Base-by-base conservation (phyloP, 2,888 invertebrate genomes). In the Drosophila demipolita region DNA sequence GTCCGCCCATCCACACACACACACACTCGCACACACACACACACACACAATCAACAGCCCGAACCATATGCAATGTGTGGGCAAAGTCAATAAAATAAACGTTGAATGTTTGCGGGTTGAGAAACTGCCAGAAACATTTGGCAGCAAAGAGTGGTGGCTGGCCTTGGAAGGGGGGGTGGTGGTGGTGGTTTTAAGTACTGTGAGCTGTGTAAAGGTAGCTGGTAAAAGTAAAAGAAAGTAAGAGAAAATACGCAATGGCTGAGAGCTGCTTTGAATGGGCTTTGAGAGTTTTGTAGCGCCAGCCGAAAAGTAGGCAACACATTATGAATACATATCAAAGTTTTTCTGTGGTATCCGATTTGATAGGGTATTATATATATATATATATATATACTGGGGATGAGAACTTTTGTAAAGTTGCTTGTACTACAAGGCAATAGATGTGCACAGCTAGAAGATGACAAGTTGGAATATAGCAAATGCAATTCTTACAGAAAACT, bases 51-150 rank as follows among this genome's bases (percentile, higher is more conserved):
- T 74, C 76, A 83, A 53, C 35, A 57, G 53, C 52, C 36, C 49
- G 40, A 33, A 67, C 57, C 69, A 82, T 79, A 79, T 76, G 80
- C 73, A 82, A 75, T 75, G 73, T 75, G 73, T 75, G 70, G 66
- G 63, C 61, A 81, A 87, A 87, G 87, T 87, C 89, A 87, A 87
- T 87, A 87, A 89, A 89, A 89, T 87, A 87, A 85, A 80, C 87
- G 87, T 78, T 87, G 78, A 74, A 87, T 84, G 89, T 74, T 84
- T 80, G 81, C 67, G 71, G 78, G 66, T 50, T 60, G 68, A 65
- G 60, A 67, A 58, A 66, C 62, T 40, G 63, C 57, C 35, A 29
- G 20, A 40, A 62, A 61, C 45, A 38, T 35, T 36, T 42, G 49
- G 23, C 23, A 36, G 36, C 36, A 26, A n/a, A 17, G 5, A 26